Percentiles rank a stretch among this genome's conserved stretches.
phyloP scores from a whole-genome alignment of 2,888 invertebrate species.

The Archaeoteleia sp. region DNA sequence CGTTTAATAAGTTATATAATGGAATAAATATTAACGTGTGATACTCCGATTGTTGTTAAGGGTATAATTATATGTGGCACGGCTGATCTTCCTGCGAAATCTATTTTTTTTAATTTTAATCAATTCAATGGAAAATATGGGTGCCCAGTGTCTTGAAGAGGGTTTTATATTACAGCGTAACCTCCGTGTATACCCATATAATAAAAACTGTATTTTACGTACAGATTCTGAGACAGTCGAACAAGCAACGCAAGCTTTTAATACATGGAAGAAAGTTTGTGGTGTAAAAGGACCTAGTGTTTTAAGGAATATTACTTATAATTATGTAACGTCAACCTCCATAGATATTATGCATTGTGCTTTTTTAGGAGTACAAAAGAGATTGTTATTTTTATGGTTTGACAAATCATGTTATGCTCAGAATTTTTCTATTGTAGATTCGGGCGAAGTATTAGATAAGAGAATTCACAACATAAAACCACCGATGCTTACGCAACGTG shows the following conservation, averaged over 20 bases:
- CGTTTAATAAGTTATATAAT: no score
- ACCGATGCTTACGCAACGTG: no score
- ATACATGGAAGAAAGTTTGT: slow-evolving; percentile 1
- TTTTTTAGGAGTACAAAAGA: slow-evolving; percentile 29
- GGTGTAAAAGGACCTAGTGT: no score
- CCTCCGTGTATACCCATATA: slow-evolving; percentile 20
- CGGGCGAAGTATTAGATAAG: no score
- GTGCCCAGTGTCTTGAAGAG: slow-evolving; percentile 36
- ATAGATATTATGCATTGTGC: slow-evolving; percentile 42
- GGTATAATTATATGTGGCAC: slow-evolving; percentile 41
- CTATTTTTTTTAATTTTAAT: slow-evolving; percentile 39
- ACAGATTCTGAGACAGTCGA: no score
- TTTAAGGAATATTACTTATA: slow-evolving; percentile 2
- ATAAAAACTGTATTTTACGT: no score
- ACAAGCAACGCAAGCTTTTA: no score
- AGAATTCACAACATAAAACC: no score
- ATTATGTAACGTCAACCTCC: slow-evolving; percentile 20
- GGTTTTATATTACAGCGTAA: slow-evolving; percentile 13
- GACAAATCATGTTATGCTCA: slow-evolving; percentile 1
- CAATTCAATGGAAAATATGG: slow-evolving; percentile 44
- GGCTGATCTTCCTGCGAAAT: slow-evolving; percentile 39
- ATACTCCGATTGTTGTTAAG: no score
- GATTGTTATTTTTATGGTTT: slow-evolving; percentile 31
- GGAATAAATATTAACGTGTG: no score
- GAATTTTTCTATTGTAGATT: slow-evolving; percentile 14